Percentiles rank a stretch among this genome's conserved stretches.
These are phyloP conservation scores for Hirtodrosophila confusa DNA, from an alignment of 2,888 invertebrate genomes.

Conservation along the genomic window DNA sequence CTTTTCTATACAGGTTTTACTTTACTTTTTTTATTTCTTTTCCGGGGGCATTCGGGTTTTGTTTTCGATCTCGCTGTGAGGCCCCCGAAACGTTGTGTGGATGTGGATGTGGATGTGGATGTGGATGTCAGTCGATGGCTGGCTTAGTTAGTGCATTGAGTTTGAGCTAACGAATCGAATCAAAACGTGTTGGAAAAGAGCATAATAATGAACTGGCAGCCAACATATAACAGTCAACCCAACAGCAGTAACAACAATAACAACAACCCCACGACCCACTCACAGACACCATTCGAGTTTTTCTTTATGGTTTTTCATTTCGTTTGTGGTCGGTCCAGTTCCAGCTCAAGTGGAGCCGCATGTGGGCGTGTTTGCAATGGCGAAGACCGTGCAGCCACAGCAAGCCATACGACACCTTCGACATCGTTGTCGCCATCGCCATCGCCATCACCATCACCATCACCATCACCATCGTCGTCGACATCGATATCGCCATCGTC, in stretches of 20 bases:
- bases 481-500: constrained; percentile 32
- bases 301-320: constrained; percentile 63
- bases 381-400: constrained; percentile 1
- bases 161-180: constrained; percentile 60
- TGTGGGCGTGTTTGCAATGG: constrained; percentile 47
- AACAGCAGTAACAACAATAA: constrained; percentile 10
- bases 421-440: constrained; percentile 19
- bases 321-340: constrained; percentile 49
- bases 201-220: constrained; percentile 66
- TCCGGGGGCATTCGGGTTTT: constrained; percentile 24
- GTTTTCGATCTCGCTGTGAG: constrained; percentile 46
- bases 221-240: constrained; percentile 11
- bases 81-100: constrained; percentile 26
- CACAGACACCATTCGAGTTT: constrained; percentile 39
- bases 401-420: constrained; percentile 54
- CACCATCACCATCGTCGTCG: constrained; percentile 1
- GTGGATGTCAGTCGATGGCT: constrained; percentile 26
- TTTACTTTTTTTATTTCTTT: constrained; percentile 9
- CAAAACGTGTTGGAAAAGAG: constrained; percentile 69
- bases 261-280: constrained; percentile 27
- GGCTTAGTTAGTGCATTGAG: constrained; percentile 61
- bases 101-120: constrained; percentile 10
- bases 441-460: constrained; percentile 5
- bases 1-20: constrained; percentile 60
- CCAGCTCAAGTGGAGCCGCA: constrained; percentile 35